phyloP scores from a whole-genome alignment of 2,888 invertebrate species.

The Papilio demoleus region DNA sequence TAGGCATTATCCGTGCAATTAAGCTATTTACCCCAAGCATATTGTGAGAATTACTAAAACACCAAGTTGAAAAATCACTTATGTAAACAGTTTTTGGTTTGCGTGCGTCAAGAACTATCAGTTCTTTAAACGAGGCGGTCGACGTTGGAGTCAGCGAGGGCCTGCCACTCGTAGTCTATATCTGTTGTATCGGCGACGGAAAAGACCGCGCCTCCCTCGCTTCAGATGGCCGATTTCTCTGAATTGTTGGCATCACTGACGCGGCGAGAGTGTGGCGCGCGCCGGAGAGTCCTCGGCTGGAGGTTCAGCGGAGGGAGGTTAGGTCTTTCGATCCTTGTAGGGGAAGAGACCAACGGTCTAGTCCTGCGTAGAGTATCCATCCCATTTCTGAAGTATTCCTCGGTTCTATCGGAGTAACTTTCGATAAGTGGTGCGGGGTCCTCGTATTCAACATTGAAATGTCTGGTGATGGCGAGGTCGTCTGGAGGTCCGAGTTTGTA shows the following conservation, averaged over 20 bases:
- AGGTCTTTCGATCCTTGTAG: slow-evolving; percentile 91
- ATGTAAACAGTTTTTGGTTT: slow-evolving; percentile 22
- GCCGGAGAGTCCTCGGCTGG: slow-evolving; percentile 79
- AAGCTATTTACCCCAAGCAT: slow-evolving; percentile 6
- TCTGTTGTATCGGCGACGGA: slow-evolving; percentile 80
- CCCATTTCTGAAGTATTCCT: slow-evolving; percentile 75
- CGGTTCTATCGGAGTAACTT: slow-evolving; percentile 85
- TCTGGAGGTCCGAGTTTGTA: slow-evolving; percentile 79
- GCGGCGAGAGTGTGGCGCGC: slow-evolving; percentile 77
- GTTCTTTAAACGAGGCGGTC: slow-evolving; percentile 74
- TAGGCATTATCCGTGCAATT: slow-evolving; percentile 8
- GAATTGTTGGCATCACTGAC: slow-evolving; percentile 78
- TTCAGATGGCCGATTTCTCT: slow-evolving; percentile 80
- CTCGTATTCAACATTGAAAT: slow-evolving; percentile 92
- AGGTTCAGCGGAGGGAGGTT: slow-evolving; percentile 91
- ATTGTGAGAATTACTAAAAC: slow-evolving; percentile 12
- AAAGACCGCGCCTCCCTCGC: slow-evolving; percentile 80
- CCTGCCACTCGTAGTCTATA: slow-evolving; percentile 75
- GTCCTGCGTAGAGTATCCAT: slow-evolving; percentile 78
- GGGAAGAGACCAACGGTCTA: slow-evolving; percentile 90
- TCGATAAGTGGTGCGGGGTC: slow-evolving; percentile 90
- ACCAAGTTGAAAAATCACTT: not conserved
- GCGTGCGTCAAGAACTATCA: slow-evolving; percentile 11
- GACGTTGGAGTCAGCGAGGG: slow-evolving; percentile 65
- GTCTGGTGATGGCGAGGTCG: slow-evolving; percentile 86